phyloP scores from a whole-genome alignment of 37 sponge, comb jelly and placozoan species.

The Cliona cf. orientalis region DNA sequence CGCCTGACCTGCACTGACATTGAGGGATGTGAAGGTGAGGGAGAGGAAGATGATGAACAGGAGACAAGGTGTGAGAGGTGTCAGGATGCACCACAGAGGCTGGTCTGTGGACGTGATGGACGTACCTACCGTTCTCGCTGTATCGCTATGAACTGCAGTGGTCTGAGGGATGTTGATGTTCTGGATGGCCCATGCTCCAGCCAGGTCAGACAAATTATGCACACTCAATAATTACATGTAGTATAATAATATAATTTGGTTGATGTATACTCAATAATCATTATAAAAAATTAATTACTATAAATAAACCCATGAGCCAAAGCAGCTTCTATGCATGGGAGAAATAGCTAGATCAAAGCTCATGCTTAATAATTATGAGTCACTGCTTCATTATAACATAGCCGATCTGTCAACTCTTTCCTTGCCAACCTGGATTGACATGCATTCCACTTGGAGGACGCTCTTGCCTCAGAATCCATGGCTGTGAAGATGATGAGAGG shows the following conservation, averaged over 20 bases:
- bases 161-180: background rate
- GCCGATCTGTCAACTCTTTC: conserved; percentile 12
- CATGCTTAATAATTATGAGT: too few species aligned
- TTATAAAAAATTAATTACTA: too few species aligned
- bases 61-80: background rate
- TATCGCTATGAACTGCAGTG: conserved; percentile 19
- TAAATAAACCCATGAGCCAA: too few species aligned
- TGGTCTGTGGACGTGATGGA: conserved; percentile 30
- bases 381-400: too few species aligned
- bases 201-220: background rate
- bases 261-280: too few species aligned
- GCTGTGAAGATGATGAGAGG: conserved; percentile 9
- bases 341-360: too few species aligned
- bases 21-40: background rate
- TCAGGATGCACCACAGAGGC: background rate
- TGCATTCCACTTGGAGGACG: background rate
- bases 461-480: conserved; percentile 7
- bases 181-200: conserved; percentile 14
- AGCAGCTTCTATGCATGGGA: too few species aligned
- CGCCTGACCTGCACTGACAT: conserved; percentile 7
- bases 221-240: too few species aligned
- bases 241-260: too few species aligned
- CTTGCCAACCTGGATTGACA: conserved; percentile 16
- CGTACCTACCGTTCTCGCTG: conserved; percentile 33
- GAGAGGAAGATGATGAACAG: background rate